These are phyloP conservation scores for Xyliphius kryptos DNA, from an alignment of 2,113 vertebrate genomes.

Conservation along the genomic window DNA sequence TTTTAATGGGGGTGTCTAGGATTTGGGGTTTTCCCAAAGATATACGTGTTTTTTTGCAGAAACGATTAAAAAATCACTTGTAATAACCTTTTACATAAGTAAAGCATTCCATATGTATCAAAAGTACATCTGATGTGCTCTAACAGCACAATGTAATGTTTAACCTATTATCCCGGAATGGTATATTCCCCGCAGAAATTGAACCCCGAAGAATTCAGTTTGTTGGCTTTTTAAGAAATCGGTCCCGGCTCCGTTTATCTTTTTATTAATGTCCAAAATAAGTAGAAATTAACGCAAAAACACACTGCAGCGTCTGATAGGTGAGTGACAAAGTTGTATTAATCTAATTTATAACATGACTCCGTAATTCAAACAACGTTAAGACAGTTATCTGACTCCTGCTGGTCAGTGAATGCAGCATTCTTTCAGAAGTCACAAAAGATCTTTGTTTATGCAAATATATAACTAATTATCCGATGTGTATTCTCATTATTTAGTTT, in stretches of 20 bases:
- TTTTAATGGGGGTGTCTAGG: constrained; percentile 25
- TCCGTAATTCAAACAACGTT: too few species aligned
- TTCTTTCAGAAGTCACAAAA: too few species aligned
- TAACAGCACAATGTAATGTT: neutral
- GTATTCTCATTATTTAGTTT: too few species aligned
- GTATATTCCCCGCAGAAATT: constrained; percentile 41
- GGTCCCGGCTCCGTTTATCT: too few species aligned
- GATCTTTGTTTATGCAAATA: too few species aligned
- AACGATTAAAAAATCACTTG: too few species aligned
- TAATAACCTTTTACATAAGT: too few species aligned
- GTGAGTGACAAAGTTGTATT: constrained; percentile 13
- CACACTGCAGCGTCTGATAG: constrained; percentile 4
- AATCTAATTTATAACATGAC: too few species aligned
- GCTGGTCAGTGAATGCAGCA: too few species aligned
- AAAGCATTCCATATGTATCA: too few species aligned
- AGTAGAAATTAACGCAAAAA: neutral
- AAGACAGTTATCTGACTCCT: too few species aligned
- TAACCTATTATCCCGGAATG: neutral
- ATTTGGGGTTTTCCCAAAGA: neutral
- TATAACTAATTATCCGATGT: too few species aligned
- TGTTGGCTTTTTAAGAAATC: neutral
- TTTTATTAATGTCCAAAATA: neutral
- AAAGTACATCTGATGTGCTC: neutral
- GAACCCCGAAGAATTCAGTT: constrained; percentile 7
- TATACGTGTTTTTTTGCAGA: neutral